A percentile compares a stretch with the other conserved stretches of the same genome.
phyloP scores from a whole-genome alignment of 2,797 vertebrate genomes.

The Semotilus atromaculatus region DNA sequence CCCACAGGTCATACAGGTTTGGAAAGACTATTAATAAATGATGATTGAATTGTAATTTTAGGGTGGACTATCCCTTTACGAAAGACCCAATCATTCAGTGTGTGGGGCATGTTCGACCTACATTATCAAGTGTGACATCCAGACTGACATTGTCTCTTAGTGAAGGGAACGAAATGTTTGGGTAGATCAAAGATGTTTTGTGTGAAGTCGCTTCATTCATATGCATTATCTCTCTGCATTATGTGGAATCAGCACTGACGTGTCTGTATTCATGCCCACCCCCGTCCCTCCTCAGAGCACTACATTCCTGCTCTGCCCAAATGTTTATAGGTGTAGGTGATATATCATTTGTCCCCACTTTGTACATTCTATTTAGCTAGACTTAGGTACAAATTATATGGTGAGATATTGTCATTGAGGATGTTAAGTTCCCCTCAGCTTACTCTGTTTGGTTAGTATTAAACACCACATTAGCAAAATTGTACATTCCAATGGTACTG shows the following conservation, averaged over 20 bases:
- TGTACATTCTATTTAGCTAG: conserved; percentile 12
- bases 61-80: neutral
- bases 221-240: conserved; percentile 1
- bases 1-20: neutral
- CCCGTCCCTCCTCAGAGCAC: neutral
- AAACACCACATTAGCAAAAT: conserved; percentile 58
- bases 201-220: conserved; percentile 34
- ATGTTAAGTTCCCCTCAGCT: conserved; percentile 13
- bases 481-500: conserved; percentile 58
- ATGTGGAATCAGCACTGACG: conserved; percentile 24
- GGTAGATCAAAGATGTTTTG: conserved; percentile 25
- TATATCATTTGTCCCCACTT: conserved; percentile 21
- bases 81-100: neutral
- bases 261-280: neutral
- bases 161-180: conserved; percentile 56
- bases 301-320: conserved; percentile 7
- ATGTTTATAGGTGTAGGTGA: conserved; percentile 24
- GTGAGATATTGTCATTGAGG: conserved; percentile 4
- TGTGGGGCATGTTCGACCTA: conserved; percentile 64
- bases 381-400: conserved; percentile 16
- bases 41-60: neutral
- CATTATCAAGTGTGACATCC: neutral
- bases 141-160: conserved; percentile 30
- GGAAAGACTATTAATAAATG: neutral
- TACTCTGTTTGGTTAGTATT: conserved; percentile 42